Conservation (phyloP, 2,888 invertebrate species). For the Trypoxylon attenuatum region DNA sequence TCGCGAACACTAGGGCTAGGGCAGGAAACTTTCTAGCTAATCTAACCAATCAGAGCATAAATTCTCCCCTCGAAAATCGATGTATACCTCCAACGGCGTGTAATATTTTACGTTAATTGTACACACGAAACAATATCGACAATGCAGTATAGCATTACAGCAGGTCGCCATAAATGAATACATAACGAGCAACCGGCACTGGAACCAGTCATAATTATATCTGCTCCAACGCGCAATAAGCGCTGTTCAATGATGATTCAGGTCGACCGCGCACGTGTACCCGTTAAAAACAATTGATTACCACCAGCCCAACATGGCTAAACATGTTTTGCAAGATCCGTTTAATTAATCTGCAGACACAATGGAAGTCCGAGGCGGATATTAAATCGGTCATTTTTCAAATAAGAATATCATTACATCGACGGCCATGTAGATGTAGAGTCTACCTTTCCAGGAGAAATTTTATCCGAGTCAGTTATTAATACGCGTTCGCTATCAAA, state of each 20-base stretch:
- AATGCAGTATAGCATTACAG: slow-evolving; percentile 52
- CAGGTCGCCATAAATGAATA: slow-evolving; percentile 49
- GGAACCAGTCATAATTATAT: slow-evolving; percentile 54
- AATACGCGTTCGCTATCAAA: no score
- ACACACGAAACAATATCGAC: slow-evolving; percentile 53
- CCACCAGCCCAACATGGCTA: slow-evolving; percentile 6
- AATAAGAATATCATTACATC: slow-evolving; percentile 28
- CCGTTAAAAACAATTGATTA: slow-evolving; percentile 42
- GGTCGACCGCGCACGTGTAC: slow-evolving; percentile 33
- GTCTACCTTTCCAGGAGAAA: slow-evolving; percentile 19
- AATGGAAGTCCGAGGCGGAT: slow-evolving; percentile 5
- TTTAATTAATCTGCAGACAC: slow-evolving; percentile 46
- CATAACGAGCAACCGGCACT: slow-evolving; percentile 52
- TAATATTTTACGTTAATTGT: slow-evolving; percentile 59
- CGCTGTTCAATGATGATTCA: slow-evolving; percentile 47
- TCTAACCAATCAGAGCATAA: slow-evolving; percentile 22
- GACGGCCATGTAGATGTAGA: slow-evolving; percentile 10
- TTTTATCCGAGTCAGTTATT: background rate
- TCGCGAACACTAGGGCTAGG: background rate
- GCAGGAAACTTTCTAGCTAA: slow-evolving; percentile 17
- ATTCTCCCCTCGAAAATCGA: slow-evolving; percentile 44
- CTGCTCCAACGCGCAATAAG: slow-evolving; percentile 24
- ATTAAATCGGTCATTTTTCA: slow-evolving; percentile 40
- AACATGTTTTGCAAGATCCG: slow-evolving; percentile 27
- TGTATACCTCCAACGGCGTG: slow-evolving; percentile 28